These are phyloP conservation scores for Cactoblastis cactorum DNA, from an alignment of 2,888 invertebrate species.

Conservation along the genomic window DNA sequence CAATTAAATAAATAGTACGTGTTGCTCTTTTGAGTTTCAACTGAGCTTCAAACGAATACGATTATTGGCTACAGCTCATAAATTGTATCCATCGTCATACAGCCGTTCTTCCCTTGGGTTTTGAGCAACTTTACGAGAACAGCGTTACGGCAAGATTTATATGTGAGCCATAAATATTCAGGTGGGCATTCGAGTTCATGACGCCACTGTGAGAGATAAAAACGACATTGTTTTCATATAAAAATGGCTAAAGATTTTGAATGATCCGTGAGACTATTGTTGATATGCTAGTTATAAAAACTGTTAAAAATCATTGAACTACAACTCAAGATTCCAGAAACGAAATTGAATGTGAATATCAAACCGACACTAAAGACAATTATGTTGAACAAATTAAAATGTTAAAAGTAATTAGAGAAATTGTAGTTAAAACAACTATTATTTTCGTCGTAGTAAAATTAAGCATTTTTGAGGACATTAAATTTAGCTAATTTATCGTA, in stretches of 20 bases:
- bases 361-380: too few species aligned
- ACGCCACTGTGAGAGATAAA: background rate
- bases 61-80: conserved; percentile 2
- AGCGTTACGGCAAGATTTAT: conserved; percentile 32
- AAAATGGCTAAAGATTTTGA: background rate
- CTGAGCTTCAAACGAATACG: too few species aligned
- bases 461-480: too few species aligned
- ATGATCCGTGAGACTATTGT: background rate
- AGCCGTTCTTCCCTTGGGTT: conserved; percentile 28
- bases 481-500: too few species aligned
- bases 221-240: background rate
- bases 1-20: too few species aligned
- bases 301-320: background rate
- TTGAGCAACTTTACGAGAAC: conserved; percentile 25
- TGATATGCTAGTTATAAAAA: background rate
- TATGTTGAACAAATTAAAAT: too few species aligned
- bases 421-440: too few species aligned
- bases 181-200: conserved; percentile 4
- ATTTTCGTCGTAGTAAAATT: too few species aligned
- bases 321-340: too few species aligned
- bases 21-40: too few species aligned
- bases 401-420: too few species aligned
- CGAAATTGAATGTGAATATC: too few species aligned
- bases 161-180: conserved; percentile 22
- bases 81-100: conserved; percentile 9